Evolutionary conservation across 1,140 invertebrate species (phyloP), one percentile per base, ranked within the genome.

Genomic region (Belonocnema kinseyi): DNA sequence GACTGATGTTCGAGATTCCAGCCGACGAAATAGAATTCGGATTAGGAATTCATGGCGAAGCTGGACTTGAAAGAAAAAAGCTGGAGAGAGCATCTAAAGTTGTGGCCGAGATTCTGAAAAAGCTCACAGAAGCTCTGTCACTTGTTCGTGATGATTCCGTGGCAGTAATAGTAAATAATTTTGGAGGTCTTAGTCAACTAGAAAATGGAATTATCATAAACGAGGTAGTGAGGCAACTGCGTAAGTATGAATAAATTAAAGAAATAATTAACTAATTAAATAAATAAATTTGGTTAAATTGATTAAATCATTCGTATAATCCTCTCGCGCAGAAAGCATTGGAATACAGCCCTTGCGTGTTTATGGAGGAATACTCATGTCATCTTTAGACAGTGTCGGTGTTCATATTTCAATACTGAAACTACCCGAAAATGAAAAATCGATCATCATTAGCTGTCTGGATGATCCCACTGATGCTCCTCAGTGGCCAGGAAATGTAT

Each of bases 21-120:
- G 73, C 89, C 1, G 94, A 95, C 85, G 93, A 96, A 88, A 94
- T 97, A 88, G 96, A 97, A 91, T 90, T 97, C 11, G 97, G 97
- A 1, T 92, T 97, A 26, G 97, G 97, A 72, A 93, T 97, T 71
- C 97, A 98, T 88, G 97, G 97, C 1, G 97, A 98, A 91, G 95
- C 95, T n/a, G 97, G 97, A 21, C 94, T 96, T 14, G 92, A 93
- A 78, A 93, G 94, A 85, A 91, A 94, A 26, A 94, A 95, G 87
- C 92, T 96, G 81, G 89, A 88, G 52, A 91, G 88, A 4, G 92
- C 91, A 2, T 90, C 90, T 72, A 89, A 93, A 82, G 87, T 91
- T 13, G 92, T 94, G 1, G 50, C 80, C 10, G 77, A 92, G 16
- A 91, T 94, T 77, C 81, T 94, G 0, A 89, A 92, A 53, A 89